These are phyloP conservation scores for Phrynosoma blainvillii DNA, from an alignment of 2,113 vertebrate species.

Conservation along the genomic window DNA sequence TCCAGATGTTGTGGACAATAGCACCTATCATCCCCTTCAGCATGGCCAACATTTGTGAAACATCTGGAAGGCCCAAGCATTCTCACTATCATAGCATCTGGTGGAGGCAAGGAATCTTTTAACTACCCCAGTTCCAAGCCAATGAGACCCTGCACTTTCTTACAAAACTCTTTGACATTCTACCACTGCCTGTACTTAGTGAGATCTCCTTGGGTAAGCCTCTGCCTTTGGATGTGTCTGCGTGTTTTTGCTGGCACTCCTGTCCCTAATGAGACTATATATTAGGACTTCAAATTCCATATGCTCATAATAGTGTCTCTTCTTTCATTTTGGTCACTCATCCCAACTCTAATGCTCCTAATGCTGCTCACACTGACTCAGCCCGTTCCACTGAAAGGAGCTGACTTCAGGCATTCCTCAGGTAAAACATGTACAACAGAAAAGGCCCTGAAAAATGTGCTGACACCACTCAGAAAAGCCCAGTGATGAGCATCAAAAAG, in stretches of 20 bases:
- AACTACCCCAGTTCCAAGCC: background rate
- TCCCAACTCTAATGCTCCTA: background rate
- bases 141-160: background rate
- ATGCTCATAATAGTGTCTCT: background rate
- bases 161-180: background rate
- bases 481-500: background rate
- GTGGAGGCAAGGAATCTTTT: background rate
- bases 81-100: background rate
- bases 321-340: slow-evolving; percentile 14
- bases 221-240: too few relatives aligned
- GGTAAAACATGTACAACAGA: background rate
- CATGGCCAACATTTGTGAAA: too few relatives aligned
- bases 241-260: background rate
- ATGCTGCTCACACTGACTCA: background rate
- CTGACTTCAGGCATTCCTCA: slow-evolving; percentile 33
- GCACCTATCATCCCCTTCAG: too few relatives aligned
- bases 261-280: background rate
- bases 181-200: background rate
- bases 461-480: background rate
- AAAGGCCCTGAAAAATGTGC: background rate
- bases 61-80: too few relatives aligned
- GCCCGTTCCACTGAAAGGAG: slow-evolving; percentile 1
- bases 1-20: too few relatives aligned
- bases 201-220: background rate
- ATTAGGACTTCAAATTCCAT: background rate